Conservation (phyloP, 2,797 vertebrate species). For the Nyctalus aviator region DNA sequence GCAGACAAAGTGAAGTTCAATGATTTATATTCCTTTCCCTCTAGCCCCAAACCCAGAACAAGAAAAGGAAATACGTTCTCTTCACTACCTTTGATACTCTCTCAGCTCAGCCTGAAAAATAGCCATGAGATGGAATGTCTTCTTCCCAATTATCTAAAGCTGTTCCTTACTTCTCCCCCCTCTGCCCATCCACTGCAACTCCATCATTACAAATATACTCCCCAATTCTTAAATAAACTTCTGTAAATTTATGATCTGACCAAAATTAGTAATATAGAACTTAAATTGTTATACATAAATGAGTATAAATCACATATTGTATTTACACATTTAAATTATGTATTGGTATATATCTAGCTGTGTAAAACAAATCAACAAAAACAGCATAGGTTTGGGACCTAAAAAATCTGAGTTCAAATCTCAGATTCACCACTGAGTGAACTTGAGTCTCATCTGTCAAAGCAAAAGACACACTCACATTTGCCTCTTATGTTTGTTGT, state of each 20-base stretch:
- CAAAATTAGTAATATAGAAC: not conserved
- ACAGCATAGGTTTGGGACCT: not conserved
- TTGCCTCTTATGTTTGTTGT: not conserved
- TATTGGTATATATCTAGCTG: not conserved
- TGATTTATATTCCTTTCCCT: not conserved
- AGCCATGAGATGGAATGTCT: not conserved
- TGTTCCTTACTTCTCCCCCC: not conserved
- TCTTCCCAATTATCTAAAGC: not conserved
- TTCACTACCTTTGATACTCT: not conserved
- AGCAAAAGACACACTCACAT: not conserved
- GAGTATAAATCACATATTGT: not conserved
- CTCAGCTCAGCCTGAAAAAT: not conserved
- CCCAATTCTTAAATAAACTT: not conserved
- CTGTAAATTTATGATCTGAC: not conserved
- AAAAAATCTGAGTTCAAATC: not conserved
- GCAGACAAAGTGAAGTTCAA: not conserved
- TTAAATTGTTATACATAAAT: not conserved
- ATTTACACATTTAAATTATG: not conserved
- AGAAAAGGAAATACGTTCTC: constrained; percentile 5
- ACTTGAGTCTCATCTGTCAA: not conserved
- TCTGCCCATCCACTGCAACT: not conserved
- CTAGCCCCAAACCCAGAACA: not conserved
- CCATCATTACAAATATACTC: not conserved
- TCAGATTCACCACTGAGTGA: not conserved
- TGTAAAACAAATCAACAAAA: not conserved